Percentiles rank a stretch among this genome's conserved stretches.
These are phyloP conservation scores for Halocaridina rubra DNA, from an alignment of 2,888 invertebrate species.

Conservation along the genomic window DNA sequence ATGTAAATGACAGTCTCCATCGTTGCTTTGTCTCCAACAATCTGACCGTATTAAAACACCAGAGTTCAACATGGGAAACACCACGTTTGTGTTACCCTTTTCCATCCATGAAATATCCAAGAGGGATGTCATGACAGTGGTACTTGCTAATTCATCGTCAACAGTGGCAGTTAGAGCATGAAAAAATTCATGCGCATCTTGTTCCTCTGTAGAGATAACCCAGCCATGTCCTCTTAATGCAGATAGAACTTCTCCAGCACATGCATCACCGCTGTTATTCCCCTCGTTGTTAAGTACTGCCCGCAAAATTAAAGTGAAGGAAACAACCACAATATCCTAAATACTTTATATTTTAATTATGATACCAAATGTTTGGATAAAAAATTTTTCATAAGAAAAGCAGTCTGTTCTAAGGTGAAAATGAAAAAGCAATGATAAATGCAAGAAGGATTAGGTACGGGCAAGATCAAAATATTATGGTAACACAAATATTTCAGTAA, in stretches of 20 bases:
- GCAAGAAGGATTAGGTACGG: not conserved
- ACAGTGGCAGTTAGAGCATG: slow-evolving; percentile 89
- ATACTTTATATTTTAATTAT: not conserved
- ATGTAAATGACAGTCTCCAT: too few species aligned
- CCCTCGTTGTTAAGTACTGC: slow-evolving; percentile 46
- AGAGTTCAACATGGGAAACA: not conserved
- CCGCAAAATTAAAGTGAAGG: too few species aligned
- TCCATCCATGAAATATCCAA: slow-evolving; percentile 53
- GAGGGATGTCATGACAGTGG: slow-evolving; percentile 22
- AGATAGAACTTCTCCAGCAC: slow-evolving; percentile 78
- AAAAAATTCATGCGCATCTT: slow-evolving; percentile 94
- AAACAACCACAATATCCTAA: not conserved
- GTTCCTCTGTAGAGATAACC: slow-evolving; percentile 89
- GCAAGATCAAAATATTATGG: not conserved
- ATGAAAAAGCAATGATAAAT: not conserved
- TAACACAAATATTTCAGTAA: too few species aligned
- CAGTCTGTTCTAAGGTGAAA: too few species aligned
- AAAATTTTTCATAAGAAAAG: too few species aligned
- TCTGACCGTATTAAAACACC: slow-evolving; percentile 30
- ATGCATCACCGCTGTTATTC: slow-evolving; percentile 70
- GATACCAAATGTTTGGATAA: too few species aligned
- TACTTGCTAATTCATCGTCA: slow-evolving; percentile 78
- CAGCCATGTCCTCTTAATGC: slow-evolving; percentile 83
- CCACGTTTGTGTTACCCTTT: not conserved
- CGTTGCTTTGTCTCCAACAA: not conserved